Base-by-base conservation (phyloP, 2,888 invertebrate species). In the Uropetala carovei region DNA sequence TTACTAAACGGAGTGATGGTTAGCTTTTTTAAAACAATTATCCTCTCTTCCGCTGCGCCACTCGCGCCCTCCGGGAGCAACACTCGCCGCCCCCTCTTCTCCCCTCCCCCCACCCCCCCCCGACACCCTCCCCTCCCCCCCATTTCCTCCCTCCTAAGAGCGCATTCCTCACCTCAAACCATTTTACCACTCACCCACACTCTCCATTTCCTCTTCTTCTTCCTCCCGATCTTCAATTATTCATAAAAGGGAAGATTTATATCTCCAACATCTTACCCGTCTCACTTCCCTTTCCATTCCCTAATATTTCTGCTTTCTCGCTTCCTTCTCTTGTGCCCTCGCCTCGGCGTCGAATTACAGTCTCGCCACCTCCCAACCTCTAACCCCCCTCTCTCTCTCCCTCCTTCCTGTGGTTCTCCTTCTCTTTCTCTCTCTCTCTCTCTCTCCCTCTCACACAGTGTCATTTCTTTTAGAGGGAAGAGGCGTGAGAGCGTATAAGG, bases 171-270 rank as follows among this genome's bases (percentile, higher is more conserved):
- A 16, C 57, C 85, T 22, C 22, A 85, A 57, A 57, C 58, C 57
- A n/a, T 75, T 75, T 75, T 75, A 75, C 75, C 43, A 43, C n/a
- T 10, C 18, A 22, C n/a, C 75, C 75, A 14, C 75, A n/a, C 75
- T 18, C n/a, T 4, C n/a, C 27, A n/a, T 27, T n/a, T 9, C 14
- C 84, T 8, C 0, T 27, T 8, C 0, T 27, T 16, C 86, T 14
- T 18, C 64, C 60, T 43, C 64, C 64, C 89, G 64, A 89, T 89
- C 89, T 89, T 89, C 89, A 89, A 89, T 89, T 89, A 89, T 89
- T 89, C 89, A 89, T 89, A 89, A 89, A 89, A 89, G 64, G 68
- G 68, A 89, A 89, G 89, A 89, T 89, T 89, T 89, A 89, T 64
- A 43, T 64, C 60, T 16, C 86, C 64, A 64, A 18, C 43, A 30